Percentiles rank a stretch among this genome's conserved stretches.
phyloP scores from a whole-genome alignment of 2,113 vertebrate species.

The Myiozetetes cayanensis region DNA sequence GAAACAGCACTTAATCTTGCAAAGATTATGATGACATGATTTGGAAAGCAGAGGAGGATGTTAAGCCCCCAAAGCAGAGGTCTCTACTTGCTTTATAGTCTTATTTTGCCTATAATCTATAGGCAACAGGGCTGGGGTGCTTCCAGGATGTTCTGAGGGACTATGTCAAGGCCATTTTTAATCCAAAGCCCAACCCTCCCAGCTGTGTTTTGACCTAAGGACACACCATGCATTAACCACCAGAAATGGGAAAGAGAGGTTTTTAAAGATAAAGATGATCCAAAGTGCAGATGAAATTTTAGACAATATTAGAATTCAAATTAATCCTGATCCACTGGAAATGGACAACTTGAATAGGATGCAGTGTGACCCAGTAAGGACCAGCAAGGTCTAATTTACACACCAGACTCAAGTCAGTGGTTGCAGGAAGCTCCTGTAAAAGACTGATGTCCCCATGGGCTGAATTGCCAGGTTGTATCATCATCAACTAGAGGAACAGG shows the following conservation, averaged over 20 bases:
- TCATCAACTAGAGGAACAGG: accelerated
- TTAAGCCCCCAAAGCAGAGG: neutral
- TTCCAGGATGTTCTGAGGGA: neutral
- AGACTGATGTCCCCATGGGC: neutral
- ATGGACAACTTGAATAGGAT: neutral
- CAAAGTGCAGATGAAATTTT: neutral
- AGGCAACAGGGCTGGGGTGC: neutral
- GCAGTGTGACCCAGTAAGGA: neutral
- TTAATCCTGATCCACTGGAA: neutral
- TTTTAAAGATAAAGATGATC: neutral
- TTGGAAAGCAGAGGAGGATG: neutral
- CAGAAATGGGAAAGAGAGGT: neutral
- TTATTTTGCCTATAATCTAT: neutral
- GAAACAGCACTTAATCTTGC: neutral
- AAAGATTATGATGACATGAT: conserved; percentile 1
- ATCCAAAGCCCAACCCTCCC: neutral
- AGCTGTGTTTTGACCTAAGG: neutral
- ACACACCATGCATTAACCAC: neutral
- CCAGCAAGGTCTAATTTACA: neutral
- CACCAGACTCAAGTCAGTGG: neutral
- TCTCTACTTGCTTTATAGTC: neutral
- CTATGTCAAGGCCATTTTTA: neutral
- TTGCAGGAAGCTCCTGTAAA: neutral
- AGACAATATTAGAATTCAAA: neutral
- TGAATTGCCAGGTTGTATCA: neutral